phyloP scores from a whole-genome alignment of 1,140 invertebrate species.

The Dendrolimus punctatus region DNA sequence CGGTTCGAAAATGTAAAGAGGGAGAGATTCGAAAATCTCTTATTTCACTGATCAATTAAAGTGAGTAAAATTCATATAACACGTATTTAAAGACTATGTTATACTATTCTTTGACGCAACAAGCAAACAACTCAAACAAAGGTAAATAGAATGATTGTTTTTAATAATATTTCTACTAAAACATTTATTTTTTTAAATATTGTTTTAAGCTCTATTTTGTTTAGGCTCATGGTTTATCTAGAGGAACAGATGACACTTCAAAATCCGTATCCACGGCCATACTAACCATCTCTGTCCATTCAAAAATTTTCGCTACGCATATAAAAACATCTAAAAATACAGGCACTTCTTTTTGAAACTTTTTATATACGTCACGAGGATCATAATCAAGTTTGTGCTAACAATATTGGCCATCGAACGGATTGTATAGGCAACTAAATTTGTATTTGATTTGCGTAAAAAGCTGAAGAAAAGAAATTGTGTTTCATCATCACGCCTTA shows the following conservation, averaged over 20 bases:
- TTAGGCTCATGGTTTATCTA: slow-evolving; percentile 57
- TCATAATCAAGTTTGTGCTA: slow-evolving; percentile 6
- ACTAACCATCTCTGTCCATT: neutral
- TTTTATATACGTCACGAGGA: slow-evolving; percentile 4
- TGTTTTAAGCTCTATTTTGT: slow-evolving; percentile 63
- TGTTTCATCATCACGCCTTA: slow-evolving; percentile 15
- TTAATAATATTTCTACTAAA: slow-evolving; percentile 64
- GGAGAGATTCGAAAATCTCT: slow-evolving; percentile 38
- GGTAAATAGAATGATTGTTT: slow-evolving; percentile 57
- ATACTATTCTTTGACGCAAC: slow-evolving; percentile 34
- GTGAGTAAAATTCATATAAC: slow-evolving; percentile 46
- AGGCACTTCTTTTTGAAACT: slow-evolving; percentile 18
- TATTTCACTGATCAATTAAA: slow-evolving; percentile 30
- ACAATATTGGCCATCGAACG: neutral
- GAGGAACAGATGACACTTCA: slow-evolving; percentile 41
- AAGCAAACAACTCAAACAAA: slow-evolving; percentile 65
- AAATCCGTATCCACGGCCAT: neutral
- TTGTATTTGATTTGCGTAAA: neutral
- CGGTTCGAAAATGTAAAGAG: slow-evolving; percentile 29
- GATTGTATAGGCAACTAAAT: too few species aligned
- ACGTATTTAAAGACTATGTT: slow-evolving; percentile 15
- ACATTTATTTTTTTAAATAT: slow-evolving; percentile 51
- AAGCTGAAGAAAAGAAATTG: slow-evolving; percentile 16
- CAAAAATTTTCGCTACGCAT: neutral
- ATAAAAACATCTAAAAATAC: slow-evolving; percentile 17